Evolutionary conservation across 2,797 vertebrate species (phyloP).

Genomic region (Platalea minor): DNA sequence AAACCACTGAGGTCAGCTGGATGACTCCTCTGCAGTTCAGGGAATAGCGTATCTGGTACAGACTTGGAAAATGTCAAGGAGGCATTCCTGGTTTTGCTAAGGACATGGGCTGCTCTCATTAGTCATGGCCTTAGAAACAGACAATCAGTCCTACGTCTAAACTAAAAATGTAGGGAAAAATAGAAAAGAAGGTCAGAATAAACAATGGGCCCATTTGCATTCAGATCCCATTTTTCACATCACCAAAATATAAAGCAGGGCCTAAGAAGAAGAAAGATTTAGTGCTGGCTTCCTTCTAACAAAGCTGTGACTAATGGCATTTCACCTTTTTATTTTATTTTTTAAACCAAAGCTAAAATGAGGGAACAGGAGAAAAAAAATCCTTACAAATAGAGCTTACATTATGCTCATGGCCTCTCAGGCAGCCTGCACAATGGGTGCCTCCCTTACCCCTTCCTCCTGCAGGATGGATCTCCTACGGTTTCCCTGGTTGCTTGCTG

Average conservation of each 20-base stretch:
- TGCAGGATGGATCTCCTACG: neutral
- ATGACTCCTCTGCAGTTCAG: neutral
- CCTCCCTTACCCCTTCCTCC: neutral
- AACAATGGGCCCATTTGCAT: neutral
- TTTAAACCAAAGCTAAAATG: neutral
- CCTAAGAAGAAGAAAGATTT: neutral
- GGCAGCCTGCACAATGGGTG: neutral
- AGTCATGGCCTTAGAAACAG: neutral
- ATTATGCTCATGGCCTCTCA: neutral
- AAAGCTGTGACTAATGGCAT: neutral
- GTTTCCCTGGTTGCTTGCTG: neutral
- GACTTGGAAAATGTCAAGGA: neutral
- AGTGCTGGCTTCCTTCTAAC: neutral
- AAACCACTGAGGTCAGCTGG: constrained; percentile 1
- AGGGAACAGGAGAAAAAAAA: neutral
- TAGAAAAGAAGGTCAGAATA: neutral
- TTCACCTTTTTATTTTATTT: neutral
- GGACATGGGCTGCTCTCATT: neutral
- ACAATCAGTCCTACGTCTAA: neutral
- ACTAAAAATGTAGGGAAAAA: neutral
- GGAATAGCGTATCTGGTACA: neutral
- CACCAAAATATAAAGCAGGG: neutral
- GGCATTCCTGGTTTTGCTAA: neutral
- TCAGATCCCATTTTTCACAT: neutral
- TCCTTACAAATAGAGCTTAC: neutral